Percentiles rank a stretch among this genome's conserved stretches.
These are phyloP conservation scores for Pogonus chalceus DNA, from an alignment of 1,140 invertebrate species.

Conservation along the genomic window DNA sequence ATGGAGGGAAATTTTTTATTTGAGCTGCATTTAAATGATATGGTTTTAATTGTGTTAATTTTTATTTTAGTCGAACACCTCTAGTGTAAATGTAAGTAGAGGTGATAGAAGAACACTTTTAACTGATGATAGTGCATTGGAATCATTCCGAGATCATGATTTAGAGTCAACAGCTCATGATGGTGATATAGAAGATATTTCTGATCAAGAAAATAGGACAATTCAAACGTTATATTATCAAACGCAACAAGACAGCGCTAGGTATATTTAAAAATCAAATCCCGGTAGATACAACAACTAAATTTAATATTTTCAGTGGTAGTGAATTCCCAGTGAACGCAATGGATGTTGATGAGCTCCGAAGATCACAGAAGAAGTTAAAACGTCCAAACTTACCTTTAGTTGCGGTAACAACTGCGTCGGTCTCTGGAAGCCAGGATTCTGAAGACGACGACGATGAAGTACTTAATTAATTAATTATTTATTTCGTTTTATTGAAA, in stretches of 20 bases:
- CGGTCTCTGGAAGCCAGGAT: conserved; percentile 61
- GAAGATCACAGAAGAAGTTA: conserved; percentile 62
- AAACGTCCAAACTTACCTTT: conserved; percentile 24
- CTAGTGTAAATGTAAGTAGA: conserved; percentile 6
- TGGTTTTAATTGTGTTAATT: background rate
- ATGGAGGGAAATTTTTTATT: too few relatives aligned
- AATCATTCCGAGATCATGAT: conserved; percentile 38
- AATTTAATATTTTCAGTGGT: conserved; percentile 21
- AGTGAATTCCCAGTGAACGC: conserved; percentile 80
- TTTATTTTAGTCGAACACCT: background rate
- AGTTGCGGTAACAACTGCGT: conserved; percentile 44
- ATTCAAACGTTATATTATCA: conserved; percentile 42
- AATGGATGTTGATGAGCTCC: conserved; percentile 73
- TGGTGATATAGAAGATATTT: conserved; percentile 77
- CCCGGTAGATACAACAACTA: background rate
- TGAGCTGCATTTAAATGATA: too few relatives aligned
- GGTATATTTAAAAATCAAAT: conserved; percentile 13
- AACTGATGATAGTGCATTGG: conserved; percentile 25
- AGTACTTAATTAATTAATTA: conserved; percentile 25
- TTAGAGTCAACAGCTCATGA: conserved; percentile 73
- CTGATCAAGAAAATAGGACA: conserved; percentile 47
- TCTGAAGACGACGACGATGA: conserved; percentile 70
- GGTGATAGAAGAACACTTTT: conserved; percentile 19
- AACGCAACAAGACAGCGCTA: conserved; percentile 35
- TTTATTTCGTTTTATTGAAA: background rate